Percentiles rank a stretch among this genome's conserved stretches.
Evolutionary conservation across 2,113 vertebrate species (phyloP).

Genomic region (Carlito syrichta): DNA sequence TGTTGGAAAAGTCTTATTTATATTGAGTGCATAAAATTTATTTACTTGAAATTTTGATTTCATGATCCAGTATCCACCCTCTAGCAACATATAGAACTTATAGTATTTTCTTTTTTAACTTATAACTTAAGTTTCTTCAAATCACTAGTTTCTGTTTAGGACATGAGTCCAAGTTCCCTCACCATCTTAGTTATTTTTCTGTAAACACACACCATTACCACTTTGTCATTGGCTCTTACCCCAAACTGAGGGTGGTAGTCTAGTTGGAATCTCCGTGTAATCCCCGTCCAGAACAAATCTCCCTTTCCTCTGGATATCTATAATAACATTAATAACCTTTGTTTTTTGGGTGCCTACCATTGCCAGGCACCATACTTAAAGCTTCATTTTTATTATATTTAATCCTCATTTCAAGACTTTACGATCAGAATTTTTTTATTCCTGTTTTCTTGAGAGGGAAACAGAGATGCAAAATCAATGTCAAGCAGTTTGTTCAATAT

Average conservation of each 20-base stretch:
- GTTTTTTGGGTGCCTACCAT: neutral
- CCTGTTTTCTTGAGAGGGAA: neutral
- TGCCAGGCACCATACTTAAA: neutral
- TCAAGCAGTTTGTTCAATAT: neutral
- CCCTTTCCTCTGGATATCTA: neutral
- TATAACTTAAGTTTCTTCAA: neutral
- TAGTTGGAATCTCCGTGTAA: neutral
- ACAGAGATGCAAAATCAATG: neutral
- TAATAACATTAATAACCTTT: neutral
- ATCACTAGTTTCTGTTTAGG: neutral
- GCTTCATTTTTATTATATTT: neutral
- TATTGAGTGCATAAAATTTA: neutral
- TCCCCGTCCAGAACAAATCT: neutral
- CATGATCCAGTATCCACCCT: neutral
- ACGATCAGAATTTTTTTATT: neutral
- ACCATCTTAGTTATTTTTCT: neutral
- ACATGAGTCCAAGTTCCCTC: neutral
- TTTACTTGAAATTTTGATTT: slow-evolving; percentile 7
- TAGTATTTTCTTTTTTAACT: neutral
- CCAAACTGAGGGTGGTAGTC: neutral
- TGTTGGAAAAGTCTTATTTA: neutral
- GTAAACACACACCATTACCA: neutral
- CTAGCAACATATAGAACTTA: neutral
- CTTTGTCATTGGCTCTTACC: neutral
- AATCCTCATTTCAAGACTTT: neutral